A percentile compares a stretch with the other conserved stretches of the same genome.
Evolutionary conservation across 2,888 invertebrate genomes (phyloP).

Genomic region (Ophion obscuratus): DNA sequence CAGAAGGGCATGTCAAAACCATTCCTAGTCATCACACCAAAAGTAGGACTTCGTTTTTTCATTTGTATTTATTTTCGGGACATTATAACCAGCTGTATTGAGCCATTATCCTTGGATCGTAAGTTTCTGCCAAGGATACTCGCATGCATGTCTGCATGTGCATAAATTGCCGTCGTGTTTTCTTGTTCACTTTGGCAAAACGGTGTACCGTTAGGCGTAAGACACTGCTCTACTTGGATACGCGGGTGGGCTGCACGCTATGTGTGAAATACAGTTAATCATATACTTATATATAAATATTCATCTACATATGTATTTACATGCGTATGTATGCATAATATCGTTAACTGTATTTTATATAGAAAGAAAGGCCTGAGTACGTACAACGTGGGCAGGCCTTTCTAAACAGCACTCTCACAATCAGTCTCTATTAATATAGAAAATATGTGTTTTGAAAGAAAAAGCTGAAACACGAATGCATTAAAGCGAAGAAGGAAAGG

Average conservation of each 20-base stretch:
- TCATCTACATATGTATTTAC: too few relatives aligned
- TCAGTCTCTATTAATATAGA: slow-evolving; percentile 32
- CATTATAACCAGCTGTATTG: background rate
- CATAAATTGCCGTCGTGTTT: slow-evolving; percentile 28
- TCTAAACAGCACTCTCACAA: slow-evolving; percentile 51
- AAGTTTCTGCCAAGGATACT: background rate
- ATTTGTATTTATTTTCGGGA: background rate
- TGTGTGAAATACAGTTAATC: slow-evolving; percentile 28
- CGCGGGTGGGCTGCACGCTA: slow-evolving; percentile 52
- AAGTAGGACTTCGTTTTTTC: background rate
- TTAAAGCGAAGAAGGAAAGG: slow-evolving; percentile 32
- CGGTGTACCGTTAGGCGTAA: slow-evolving; percentile 45
- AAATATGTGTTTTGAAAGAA: slow-evolving; percentile 25
- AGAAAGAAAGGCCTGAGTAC: too few relatives aligned
- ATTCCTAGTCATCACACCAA: background rate
- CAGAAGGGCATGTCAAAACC: too few relatives aligned
- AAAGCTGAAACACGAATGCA: background rate
- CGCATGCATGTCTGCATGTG: background rate
- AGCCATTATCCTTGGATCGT: background rate
- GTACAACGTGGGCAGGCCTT: slow-evolving; percentile 28
- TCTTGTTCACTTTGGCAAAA: slow-evolving; percentile 27
- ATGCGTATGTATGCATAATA: too few relatives aligned
- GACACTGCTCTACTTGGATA: slow-evolving; percentile 47
- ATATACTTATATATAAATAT: background rate
- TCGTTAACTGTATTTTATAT: too few relatives aligned